Evolutionary conservation across 2,888 invertebrate species (phyloP).

Genomic region (Dryadula phaetusa): DNA sequence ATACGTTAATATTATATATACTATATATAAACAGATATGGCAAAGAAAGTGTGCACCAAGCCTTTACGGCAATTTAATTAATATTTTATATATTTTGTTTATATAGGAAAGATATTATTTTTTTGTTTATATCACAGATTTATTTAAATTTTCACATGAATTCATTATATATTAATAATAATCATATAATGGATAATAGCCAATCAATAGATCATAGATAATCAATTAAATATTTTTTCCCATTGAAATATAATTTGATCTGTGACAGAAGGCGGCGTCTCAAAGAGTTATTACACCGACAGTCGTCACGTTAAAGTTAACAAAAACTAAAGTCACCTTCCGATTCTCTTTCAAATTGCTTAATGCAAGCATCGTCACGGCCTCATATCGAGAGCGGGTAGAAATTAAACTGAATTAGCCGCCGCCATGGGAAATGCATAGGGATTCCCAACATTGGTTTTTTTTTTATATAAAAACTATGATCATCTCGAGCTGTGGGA

Average conservation of each 20-base stretch:
- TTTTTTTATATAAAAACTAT: conserved; percentile 3
- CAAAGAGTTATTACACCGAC: conserved; percentile 55
- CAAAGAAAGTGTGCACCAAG: no score
- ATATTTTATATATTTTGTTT: no score
- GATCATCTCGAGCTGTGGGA: conserved; percentile 2
- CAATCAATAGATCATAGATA: no score
- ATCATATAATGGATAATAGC: no score
- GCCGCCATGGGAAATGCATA: conserved; percentile 18
- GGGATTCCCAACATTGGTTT: not conserved
- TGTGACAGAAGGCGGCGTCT: conserved; percentile 46
- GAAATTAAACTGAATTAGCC: conserved; percentile 26
- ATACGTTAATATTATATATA: no score
- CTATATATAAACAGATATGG: no score
- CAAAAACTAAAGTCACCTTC: conserved; percentile 52
- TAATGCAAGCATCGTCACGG: conserved; percentile 51
- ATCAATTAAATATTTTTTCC: not conserved
- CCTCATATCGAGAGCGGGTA: conserved; percentile 26
- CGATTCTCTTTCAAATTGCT: conserved; percentile 47
- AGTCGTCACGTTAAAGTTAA: conserved; percentile 58
- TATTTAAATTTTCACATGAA: no score
- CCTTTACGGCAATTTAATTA: no score
- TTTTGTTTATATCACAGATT: no score
- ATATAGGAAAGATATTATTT: no score
- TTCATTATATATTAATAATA: no score
- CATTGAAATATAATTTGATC: not conserved